Conservation (phyloP, 2,888 invertebrate species). For the Pocota personata region DNA sequence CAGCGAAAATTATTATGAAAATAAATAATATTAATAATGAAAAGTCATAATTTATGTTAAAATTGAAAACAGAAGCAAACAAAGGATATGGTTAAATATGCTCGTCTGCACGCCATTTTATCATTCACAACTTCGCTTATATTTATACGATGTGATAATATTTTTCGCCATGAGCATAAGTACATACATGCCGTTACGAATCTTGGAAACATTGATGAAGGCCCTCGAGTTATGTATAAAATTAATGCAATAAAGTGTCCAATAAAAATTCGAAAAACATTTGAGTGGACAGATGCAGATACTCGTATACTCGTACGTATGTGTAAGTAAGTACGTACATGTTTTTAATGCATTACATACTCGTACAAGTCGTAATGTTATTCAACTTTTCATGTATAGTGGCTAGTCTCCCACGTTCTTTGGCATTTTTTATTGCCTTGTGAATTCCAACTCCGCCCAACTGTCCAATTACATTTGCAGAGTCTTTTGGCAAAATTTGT, state of each 20-base stretch:
- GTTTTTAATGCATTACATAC: constrained; percentile 21
- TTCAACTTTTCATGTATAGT: constrained; percentile 26
- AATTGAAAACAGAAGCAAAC: constrained; percentile 43
- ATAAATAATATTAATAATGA: constrained; percentile 28
- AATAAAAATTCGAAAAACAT: constrained; percentile 14
- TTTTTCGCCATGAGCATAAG: neutral
- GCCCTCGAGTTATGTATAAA: constrained; percentile 41
- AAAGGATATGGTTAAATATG: constrained; percentile 42
- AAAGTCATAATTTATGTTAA: constrained; percentile 45
- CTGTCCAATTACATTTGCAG: constrained; percentile 58
- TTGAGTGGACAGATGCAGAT: neutral
- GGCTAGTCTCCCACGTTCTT: constrained; percentile 41
- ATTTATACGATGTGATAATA: constrained; percentile 40
- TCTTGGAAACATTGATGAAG: constrained; percentile 41
- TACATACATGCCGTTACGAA: neutral
- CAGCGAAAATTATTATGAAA: constrained; percentile 6
- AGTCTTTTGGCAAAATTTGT: constrained; percentile 49
- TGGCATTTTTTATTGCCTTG: constrained; percentile 29
- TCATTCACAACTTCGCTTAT: constrained; percentile 27
- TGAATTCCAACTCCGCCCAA: constrained; percentile 30
- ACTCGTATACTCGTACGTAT: no score
- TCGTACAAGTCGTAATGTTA: constrained; percentile 28
- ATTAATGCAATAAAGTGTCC: constrained; percentile 43
- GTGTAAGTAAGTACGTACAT: no score
- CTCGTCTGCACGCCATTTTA: constrained; percentile 27